Conservation (phyloP, 2,888 invertebrate species). For the Ganaspis brasiliensis region DNA sequence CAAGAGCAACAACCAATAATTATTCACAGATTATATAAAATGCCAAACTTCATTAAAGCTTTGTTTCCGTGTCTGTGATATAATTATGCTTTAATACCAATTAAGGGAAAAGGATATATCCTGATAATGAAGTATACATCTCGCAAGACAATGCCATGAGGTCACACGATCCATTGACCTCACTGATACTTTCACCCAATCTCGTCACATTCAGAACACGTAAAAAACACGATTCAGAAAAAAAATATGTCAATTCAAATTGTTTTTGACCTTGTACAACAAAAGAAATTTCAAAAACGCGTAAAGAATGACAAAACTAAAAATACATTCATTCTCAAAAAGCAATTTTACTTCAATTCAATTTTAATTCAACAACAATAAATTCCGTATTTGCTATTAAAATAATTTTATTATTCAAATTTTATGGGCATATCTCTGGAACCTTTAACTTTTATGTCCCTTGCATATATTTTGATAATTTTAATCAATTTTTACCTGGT, state of each 20-base stretch:
- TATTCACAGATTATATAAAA: conserved; percentile 2
- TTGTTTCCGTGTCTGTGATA: conserved; percentile 18
- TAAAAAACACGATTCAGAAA: conserved; percentile 13
- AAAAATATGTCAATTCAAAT: background rate
- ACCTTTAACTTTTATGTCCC: too few species aligned
- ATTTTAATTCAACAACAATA: too few species aligned
- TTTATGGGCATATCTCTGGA: too few species aligned
- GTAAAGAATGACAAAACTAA: background rate
- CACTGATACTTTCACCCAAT: conserved; percentile 70
- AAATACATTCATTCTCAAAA: background rate
- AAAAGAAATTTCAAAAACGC: background rate
- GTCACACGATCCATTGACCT: conserved; percentile 67
- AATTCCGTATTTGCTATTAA: too few species aligned
- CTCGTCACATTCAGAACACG: conserved; percentile 42
- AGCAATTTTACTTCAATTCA: too few species aligned
- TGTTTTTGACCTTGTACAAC: conserved; percentile 8
- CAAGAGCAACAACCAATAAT: background rate
- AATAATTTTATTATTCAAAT: too few species aligned
- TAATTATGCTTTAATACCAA: conserved; percentile 40
- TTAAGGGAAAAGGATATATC: conserved; percentile 30
- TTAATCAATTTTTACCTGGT: too few species aligned
- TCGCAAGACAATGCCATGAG: conserved; percentile 55
- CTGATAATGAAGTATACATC: conserved; percentile 20
- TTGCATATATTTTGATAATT: too few species aligned
- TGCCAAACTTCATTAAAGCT: background rate